Evolutionary conservation across 2,113 vertebrate genomes (phyloP).

Genomic region (Malurus elegans): DNA sequence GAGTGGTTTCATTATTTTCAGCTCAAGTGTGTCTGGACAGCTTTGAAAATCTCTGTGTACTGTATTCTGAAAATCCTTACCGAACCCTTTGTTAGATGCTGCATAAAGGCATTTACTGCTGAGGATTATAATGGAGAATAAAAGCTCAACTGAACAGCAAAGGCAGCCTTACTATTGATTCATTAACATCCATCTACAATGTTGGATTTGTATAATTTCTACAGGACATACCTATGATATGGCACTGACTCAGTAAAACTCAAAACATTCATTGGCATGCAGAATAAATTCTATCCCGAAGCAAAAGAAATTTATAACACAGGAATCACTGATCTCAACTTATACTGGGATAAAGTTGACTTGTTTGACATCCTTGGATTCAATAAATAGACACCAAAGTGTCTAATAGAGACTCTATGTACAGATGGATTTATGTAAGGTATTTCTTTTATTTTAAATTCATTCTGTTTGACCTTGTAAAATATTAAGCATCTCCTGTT

Average conservation of each 20-base stretch:
- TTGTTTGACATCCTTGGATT: neutral
- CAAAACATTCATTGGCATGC: neutral
- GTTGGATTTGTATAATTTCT: neutral
- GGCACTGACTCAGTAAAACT: neutral
- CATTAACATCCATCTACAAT: neutral
- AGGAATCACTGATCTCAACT: neutral
- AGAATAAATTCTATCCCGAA: neutral
- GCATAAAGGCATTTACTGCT: neutral
- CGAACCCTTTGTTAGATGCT: neutral
- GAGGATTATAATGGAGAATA: neutral
- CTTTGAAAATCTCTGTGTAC: neutral
- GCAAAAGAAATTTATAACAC: rapidly evolving
- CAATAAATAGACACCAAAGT: neutral
- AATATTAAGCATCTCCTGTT: neutral
- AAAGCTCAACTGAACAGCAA: neutral
- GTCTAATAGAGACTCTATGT: neutral
- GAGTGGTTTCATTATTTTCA: neutral
- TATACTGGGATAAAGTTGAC: neutral
- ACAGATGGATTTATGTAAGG: neutral
- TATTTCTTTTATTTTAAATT: neutral
- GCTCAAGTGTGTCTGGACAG: neutral
- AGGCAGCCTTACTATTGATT: neutral
- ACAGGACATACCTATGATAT: neutral
- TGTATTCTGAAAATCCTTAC: neutral
- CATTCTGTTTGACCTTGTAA: neutral